A percentile compares a stretch with the other conserved stretches of the same genome.
phyloP scores from a whole-genome alignment of 2,888 invertebrate species.

The Drosophila meridionalis region DNA sequence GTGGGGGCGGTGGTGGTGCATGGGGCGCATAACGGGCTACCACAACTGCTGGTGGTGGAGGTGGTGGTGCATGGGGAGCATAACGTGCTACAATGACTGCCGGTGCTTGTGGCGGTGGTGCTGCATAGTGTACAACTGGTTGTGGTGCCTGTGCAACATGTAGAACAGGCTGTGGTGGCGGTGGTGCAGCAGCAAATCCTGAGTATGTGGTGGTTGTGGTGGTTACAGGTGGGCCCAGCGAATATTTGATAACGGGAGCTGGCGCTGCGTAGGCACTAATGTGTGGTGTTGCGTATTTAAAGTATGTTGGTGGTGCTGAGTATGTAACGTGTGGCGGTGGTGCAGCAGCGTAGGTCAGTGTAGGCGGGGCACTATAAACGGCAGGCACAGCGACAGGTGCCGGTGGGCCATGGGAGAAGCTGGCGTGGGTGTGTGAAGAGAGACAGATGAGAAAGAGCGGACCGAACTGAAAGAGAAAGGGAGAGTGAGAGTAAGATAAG shows the following conservation, averaged over 20 bases:
- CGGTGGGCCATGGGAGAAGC: slow-evolving; percentile 38
- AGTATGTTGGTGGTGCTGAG: slow-evolving; percentile 11
- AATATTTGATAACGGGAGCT: slow-evolving; percentile 58
- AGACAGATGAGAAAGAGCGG: slow-evolving; percentile 14
- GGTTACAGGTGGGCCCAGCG: slow-evolving; percentile 64
- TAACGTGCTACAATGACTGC: slow-evolving; percentile 19
- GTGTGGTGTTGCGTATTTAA: slow-evolving; percentile 4
- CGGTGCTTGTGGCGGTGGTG: slow-evolving; percentile 28
- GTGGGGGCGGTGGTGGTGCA: slow-evolving; percentile 29
- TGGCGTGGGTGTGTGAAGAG: not conserved
- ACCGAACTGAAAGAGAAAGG: slow-evolving; percentile 19
- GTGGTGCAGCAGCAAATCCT: slow-evolving; percentile 57
- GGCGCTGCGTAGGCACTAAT: slow-evolving; percentile 36
- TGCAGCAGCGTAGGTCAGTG: slow-evolving; percentile 19
- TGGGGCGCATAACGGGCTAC: slow-evolving; percentile 9
- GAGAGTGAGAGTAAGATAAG: not conserved
- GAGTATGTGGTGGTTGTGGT: slow-evolving; percentile 70
- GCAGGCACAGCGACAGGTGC: slow-evolving; percentile 53
- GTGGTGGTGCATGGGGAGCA: slow-evolving; percentile 9
- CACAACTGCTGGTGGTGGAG: slow-evolving; percentile 3
- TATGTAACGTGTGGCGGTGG: slow-evolving; percentile 25
- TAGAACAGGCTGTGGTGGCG: slow-evolving; percentile 17
- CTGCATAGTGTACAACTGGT: slow-evolving; percentile 19
- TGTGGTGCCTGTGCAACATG: slow-evolving; percentile 28
- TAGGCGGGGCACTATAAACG: slow-evolving; percentile 44